Conservation (phyloP, 2,888 invertebrate species). For the Rhimphoctona megacephalus region DNA sequence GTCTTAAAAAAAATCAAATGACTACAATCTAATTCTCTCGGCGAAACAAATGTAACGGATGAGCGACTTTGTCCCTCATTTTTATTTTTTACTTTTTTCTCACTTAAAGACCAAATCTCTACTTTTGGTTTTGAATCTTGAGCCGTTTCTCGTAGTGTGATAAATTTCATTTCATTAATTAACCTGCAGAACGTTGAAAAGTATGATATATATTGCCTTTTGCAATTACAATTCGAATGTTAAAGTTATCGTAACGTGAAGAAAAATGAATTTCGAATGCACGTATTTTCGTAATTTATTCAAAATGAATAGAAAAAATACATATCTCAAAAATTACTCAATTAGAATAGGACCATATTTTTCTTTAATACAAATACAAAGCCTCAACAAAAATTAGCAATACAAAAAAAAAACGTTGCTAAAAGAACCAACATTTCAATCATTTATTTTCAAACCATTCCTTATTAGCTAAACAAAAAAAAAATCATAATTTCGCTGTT, state of each 20-base stretch:
- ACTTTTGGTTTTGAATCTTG: conserved; percentile 17
- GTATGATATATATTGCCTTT: not conserved
- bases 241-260: not conserved
- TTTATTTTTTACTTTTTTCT: conserved; percentile 7
- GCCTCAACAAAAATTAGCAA: not conserved
- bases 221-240: not conserved
- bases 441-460: not conserved
- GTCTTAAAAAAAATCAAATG: conserved; percentile 31
- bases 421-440: conserved; percentile 1
- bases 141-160: not conserved
- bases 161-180: not conserved
- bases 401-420: not conserved
- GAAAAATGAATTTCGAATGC: not conserved
- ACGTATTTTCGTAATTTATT: not conserved
- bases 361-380: not conserved
- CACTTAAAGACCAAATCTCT: not conserved
- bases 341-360: conserved; percentile 12
- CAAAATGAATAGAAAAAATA: not conserved
- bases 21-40: not conserved
- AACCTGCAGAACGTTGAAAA: not conserved
- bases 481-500: not conserved
- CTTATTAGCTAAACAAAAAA: not conserved
- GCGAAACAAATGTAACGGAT: conserved; percentile 31
- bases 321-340: conserved; percentile 14
- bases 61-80: conserved; percentile 13